Evolutionary conservation across 1,140 invertebrate genomes (phyloP), one percentile per base, ranked within the genome.

Genomic region (Trichoplusia ni): DNA sequence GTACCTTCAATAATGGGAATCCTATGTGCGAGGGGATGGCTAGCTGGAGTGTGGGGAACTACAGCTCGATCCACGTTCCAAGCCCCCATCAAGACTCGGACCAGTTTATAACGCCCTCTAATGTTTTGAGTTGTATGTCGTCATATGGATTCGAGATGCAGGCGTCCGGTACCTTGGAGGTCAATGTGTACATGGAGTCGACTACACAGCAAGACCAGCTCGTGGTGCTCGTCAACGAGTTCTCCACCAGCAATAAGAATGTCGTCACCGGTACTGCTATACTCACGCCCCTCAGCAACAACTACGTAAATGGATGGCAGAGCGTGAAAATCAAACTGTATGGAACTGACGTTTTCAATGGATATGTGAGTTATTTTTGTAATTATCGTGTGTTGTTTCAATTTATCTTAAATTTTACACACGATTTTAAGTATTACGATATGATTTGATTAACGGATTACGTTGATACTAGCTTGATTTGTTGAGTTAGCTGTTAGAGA

Each of bases 141-240:
- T 76, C 73, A 5, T 70, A 68, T 37, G 11, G 9, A n/a, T 73
- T 79, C 37, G 19, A 38, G 19, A 74, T 82, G 73, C 33, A 29
- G 23, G 23, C 58, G 2, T 13, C 40, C 11, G 79, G 79, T 2
- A 49, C 53, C 33, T 25, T 82, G 4, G 75, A 82, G 67, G 69
- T 76, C 6, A 74, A 78, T 46, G 37, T 78, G 1, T 81, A 64
- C 47, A 71, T 78, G 66, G 49, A 73, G 7, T 71, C 78, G 8
- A 31, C 16, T 1, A 64, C 70, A 14, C 5, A 16, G 4, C 49
- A 42, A 8, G 76, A 77, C 61, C 74, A 75, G 47, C 40, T 81
- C 14, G 64, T 72, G 4, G 67, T 79, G 14, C 53, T 81, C 4
- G 58, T 67, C 19, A 71, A 75, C 46, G 67, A 77, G 54, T 53